phyloP scores from a whole-genome alignment of 2,797 vertebrate genomes.

The Pitangus sulphuratus region DNA sequence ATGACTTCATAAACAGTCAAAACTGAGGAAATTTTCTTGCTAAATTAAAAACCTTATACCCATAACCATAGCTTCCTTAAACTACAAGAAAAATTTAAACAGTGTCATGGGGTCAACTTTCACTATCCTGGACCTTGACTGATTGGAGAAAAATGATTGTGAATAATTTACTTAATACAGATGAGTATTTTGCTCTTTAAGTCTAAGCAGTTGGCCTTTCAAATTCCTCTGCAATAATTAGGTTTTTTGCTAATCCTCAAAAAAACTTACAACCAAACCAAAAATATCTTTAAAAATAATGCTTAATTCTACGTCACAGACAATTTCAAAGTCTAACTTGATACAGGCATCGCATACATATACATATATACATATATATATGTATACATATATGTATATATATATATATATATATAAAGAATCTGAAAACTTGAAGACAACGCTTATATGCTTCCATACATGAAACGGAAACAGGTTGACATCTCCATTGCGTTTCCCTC shows the following conservation, averaged over 20 bases:
- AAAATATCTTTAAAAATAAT: neutral
- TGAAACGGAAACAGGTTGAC: neutral
- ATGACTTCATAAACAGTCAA: neutral
- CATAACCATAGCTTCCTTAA: neutral
- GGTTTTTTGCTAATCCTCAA: neutral
- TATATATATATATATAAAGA: neutral
- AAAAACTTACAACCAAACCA: neutral
- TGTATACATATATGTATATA: no score
- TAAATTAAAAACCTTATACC: neutral
- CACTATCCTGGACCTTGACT: neutral
- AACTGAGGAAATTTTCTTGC: neutral
- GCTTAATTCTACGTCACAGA: neutral
- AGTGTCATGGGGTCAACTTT: neutral
- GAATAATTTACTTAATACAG: neutral
- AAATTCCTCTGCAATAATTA: neutral
- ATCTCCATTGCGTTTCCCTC: slow-evolving; percentile 73
- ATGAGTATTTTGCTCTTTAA: neutral
- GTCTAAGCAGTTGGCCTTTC: neutral
- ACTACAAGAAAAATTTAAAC: neutral
- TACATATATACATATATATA: no score
- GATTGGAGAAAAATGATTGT: neutral
- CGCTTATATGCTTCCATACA: neutral
- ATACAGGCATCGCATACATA: neutral
- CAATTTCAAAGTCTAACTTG: neutral
- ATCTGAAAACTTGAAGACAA: neutral